Percentiles rank a stretch among this genome's conserved stretches.
Evolutionary conservation across 2,888 invertebrate genomes (phyloP).

Genomic region (Eupithecia tripunctaria): DNA sequence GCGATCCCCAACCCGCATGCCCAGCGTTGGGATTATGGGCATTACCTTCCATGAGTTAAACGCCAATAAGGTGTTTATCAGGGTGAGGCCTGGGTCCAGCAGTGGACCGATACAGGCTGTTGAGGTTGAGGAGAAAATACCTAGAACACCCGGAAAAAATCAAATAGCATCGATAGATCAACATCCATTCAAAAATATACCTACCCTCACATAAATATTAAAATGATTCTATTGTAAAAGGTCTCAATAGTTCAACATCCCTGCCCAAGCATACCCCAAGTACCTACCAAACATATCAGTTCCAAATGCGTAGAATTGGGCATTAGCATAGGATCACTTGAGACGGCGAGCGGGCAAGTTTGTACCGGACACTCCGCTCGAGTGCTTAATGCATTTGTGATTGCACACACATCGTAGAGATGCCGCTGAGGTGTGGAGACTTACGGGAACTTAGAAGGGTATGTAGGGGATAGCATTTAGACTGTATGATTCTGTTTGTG

Average conservation of each 20-base stretch:
- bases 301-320: slow-evolving; percentile 24
- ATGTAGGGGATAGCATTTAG: background rate
- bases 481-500: background rate
- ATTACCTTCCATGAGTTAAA: no score
- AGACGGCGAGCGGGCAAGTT: slow-evolving; percentile 28
- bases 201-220: background rate
- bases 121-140: no score
- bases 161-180: background rate
- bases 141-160: no score
- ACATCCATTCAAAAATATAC: background rate
- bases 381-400: slow-evolving; percentile 71
- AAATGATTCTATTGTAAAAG: background rate
- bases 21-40: no score
- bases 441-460: background rate
- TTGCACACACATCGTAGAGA: slow-evolving; percentile 60
- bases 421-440: background rate
- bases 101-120: no score
- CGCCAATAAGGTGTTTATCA: no score
- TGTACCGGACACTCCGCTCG: slow-evolving; percentile 31
- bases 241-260: background rate
- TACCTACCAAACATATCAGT: background rate
- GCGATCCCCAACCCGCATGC: no score
- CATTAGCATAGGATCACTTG: slow-evolving; percentile 37
- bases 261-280: background rate
- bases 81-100: no score